Evolutionary conservation across 2,797 vertebrate species (phyloP), one percentile per base, ranked within the genome.

Genomic region (Columba guinea): DNA sequence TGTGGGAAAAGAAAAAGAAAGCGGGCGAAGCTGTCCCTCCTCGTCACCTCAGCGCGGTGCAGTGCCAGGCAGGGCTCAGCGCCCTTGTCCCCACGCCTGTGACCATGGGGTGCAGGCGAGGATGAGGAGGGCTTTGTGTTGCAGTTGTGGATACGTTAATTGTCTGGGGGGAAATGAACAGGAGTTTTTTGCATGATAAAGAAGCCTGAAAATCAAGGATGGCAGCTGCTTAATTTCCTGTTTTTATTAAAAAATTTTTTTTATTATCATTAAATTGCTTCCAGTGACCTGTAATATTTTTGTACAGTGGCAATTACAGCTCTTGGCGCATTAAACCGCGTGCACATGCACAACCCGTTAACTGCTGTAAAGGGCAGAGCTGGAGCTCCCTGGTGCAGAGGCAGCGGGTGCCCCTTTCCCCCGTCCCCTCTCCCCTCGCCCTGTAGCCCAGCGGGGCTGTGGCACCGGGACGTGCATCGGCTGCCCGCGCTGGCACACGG

Each of bases 261-360:
- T 97, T 97, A 97, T 98, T 96, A 96, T 97, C 97, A 96, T 96
- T 97, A 97, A 97, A 97, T 98, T 97, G 97, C 97, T 98, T 97
- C 84, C 49, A 96, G 96, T 97, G 96, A 97, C 97, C 97, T 97
- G 97, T 94, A 97, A 96, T 97, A 95, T 94, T 96, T 96, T 94
- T 74, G 87, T 84, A 71, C 95, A 82, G 96, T 90, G 92, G 94
- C 97, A 96, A 95, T 97, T 97, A 97, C 83, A 91, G 96, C 96
- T 96, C 94, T 91, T 59, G 68, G 81, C 94, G 96, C 93, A 87
- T 97, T 96, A 93, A 91, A 28, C 49, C 14, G 7, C 24, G 20
- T 13, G 81, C 68, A 10, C 68, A 35, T 4, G 22, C 89, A 7
- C 53, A 51, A 52, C 80, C 76, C 2, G 7, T 30, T 67, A 74